phyloP scores from a whole-genome alignment of 2,797 vertebrate genomes.

The Hoplostethus atlanticus region DNA sequence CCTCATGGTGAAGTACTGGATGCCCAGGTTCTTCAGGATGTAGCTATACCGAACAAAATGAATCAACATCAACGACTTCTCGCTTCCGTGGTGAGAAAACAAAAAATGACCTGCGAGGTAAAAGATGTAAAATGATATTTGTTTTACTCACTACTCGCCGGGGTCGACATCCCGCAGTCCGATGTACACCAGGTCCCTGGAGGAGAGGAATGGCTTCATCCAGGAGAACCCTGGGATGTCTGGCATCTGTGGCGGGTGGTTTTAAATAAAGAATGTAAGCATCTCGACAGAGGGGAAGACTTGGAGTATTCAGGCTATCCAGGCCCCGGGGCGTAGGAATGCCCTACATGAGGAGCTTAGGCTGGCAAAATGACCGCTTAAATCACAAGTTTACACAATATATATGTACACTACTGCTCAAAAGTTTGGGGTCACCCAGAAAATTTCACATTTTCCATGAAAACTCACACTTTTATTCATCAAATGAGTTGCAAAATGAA shows the following conservation, averaged over 20 bases:
- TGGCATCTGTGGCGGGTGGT: conserved; percentile 85
- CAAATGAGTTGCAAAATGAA: too few relatives aligned
- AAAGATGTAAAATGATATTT: neutral
- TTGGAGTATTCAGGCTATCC: too few relatives aligned
- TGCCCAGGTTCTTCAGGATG: conserved; percentile 94
- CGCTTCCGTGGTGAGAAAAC: neutral
- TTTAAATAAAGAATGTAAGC: neutral
- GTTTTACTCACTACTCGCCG: conserved; percentile 91
- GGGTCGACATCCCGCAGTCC: conserved; percentile 95
- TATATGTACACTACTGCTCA: too few relatives aligned
- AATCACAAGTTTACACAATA: too few relatives aligned
- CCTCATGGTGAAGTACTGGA: conserved; percentile 97
- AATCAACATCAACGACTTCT: neutral
- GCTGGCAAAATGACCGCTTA: too few relatives aligned
- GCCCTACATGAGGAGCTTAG: too few relatives aligned
- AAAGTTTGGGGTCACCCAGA: too few relatives aligned
- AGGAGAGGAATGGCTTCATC: conserved; percentile 92
- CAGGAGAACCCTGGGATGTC: conserved; percentile 95
- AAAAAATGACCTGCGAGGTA: neutral
- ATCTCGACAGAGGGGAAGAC: neutral
- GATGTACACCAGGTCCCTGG: conserved; percentile 93
- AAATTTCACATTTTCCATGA: too few relatives aligned
- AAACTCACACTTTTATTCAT: too few relatives aligned
- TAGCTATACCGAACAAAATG: conserved; percentile 81
- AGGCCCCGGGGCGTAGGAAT: too few relatives aligned